These are phyloP conservation scores for Schrankia costaestrigalis DNA, from an alignment of 2,888 invertebrate species.

Conservation along the genomic window DNA sequence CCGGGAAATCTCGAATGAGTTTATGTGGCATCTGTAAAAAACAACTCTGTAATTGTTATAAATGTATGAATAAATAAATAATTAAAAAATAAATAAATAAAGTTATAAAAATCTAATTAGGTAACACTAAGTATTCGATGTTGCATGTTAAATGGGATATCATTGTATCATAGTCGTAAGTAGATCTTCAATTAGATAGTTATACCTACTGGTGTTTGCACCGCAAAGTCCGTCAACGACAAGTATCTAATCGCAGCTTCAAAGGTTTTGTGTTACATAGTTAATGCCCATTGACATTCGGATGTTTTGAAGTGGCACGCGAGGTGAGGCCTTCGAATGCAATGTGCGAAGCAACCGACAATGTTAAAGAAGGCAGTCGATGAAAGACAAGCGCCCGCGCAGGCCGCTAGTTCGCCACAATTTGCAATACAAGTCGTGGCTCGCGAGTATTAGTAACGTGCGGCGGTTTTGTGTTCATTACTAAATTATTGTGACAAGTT, in stretches of 20 bases:
- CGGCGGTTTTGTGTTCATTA: slow-evolving; percentile 46
- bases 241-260: neutral
- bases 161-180: too few relatives aligned
- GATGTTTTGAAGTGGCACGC: slow-evolving; percentile 58
- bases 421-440: slow-evolving; percentile 33
- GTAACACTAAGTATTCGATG: too few relatives aligned
- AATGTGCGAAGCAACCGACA: slow-evolving; percentile 39
- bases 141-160: too few relatives aligned
- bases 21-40: too few relatives aligned
- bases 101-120: too few relatives aligned
- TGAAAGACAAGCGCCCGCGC: slow-evolving; percentile 63
- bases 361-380: slow-evolving; percentile 50
- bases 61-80: too few relatives aligned
- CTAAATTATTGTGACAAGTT: slow-evolving; percentile 38
- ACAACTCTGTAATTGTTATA: too few relatives aligned
- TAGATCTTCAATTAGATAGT: too few relatives aligned
- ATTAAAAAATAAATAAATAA: too few relatives aligned
- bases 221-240: too few relatives aligned
- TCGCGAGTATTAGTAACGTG: slow-evolving; percentile 36
- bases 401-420: slow-evolving; percentile 40
- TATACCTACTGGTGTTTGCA: too few relatives aligned
- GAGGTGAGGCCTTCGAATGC: slow-evolving; percentile 50
- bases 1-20: too few relatives aligned
- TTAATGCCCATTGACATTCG: slow-evolving; percentile 45
- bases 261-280: neutral